Base-by-base conservation (phyloP, 2,113 vertebrate genomes). In the Ctenodactylus gundi region DNA sequence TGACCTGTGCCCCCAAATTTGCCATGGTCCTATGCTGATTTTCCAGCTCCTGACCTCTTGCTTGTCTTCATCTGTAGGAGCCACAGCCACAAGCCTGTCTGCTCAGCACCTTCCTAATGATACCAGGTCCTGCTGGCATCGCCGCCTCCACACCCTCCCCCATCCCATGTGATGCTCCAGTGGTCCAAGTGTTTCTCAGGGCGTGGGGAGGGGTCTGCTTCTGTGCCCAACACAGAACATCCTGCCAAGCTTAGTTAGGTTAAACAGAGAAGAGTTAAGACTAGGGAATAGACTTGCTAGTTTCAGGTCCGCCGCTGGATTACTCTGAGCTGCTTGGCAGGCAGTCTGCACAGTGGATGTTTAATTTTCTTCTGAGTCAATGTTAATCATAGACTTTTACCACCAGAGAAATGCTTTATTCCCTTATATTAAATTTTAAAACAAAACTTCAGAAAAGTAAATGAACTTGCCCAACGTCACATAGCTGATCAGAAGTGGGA, bases 11-110 rank as follows among this genome's bases (percentile, higher is more conserved):
- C 96, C 97, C 76, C 44, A 46, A 88, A 94, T 95, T 97, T 88
- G 95, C 94, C 20, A 49, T 88, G 95, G 95, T 95, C 92, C 94
- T 73, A 73, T 96, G 81, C 88, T 73, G 58, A 97, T 96, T 97
- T 97, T 97, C 96, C 96, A 97, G 94, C 93, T 90, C 88, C 85
- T 97, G 96, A 97, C 95, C 97, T 96, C 93, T 94, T 75, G 92
- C 88, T 90, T 90, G 95, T 85, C 60, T 68, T 90, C 60, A 49
- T 94, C 49, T 49, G 20, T 25, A 14, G 62, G 27, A 70, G 91
- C 58, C 89, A 81, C 17, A 78, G 92, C 70, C 75, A 77, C 67
- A 76, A 34, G 76, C 62, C 76, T 72, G 87, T 77, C 53, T 62
- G 39, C 51, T 67, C 70, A 76, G 75, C 46, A 65, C 58, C 70